phyloP scores from a whole-genome alignment of 2,113 vertebrate genomes.

The Actinemys pallida region DNA sequence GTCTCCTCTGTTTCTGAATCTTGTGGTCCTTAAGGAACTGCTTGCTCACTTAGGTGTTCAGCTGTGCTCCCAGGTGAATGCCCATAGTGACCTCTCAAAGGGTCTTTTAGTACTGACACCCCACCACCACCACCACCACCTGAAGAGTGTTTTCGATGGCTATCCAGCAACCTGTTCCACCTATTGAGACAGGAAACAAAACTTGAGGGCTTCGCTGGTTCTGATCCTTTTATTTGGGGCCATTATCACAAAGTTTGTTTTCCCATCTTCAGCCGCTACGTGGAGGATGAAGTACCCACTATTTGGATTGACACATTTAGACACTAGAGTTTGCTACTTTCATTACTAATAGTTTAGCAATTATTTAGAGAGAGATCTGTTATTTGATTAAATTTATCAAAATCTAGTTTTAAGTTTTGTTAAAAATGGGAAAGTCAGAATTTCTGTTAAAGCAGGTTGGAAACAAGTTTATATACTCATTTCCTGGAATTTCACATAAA shows the following conservation, averaged over 20 bases:
- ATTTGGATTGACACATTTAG: neutral
- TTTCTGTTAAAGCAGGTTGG: neutral
- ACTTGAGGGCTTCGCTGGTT: neutral
- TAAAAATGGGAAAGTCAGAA: neutral
- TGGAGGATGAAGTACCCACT: neutral
- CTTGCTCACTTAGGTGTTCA: fast-evolving
- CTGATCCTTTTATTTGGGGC: neutral
- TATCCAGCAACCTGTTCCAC: neutral
- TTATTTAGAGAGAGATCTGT: too few species aligned
- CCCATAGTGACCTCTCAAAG: neutral
- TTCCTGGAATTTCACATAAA: neutral
- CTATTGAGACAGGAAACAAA: neutral
- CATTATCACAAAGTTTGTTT: neutral
- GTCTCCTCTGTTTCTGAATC: neutral
- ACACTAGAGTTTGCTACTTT: neutral
- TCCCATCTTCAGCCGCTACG: neutral
- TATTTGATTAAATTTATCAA: too few species aligned
- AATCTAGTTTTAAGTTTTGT: too few species aligned
- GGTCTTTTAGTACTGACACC: neutral
- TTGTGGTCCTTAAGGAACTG: neutral
- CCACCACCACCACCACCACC: neutral
- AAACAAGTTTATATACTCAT: neutral
- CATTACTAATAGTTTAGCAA: too few species aligned
- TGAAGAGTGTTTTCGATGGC: neutral
- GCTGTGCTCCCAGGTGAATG: neutral